phyloP scores from a whole-genome alignment of 92 coral and sea anemone genomes.

The Blastomussa wellsi region DNA sequence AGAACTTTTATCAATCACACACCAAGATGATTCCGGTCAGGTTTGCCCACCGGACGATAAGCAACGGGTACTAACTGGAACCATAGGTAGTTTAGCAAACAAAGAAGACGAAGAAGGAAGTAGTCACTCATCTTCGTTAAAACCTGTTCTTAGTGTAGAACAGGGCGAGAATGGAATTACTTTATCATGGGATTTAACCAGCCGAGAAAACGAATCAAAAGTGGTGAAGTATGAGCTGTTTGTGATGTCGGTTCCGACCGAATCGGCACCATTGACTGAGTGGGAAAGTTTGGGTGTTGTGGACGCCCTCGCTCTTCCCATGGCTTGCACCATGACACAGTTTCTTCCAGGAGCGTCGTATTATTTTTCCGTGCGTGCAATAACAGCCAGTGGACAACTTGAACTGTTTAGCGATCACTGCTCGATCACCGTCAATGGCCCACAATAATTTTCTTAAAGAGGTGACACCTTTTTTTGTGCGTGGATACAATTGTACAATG shows the following conservation, averaged over 20 bases:
- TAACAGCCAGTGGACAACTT: neutral
- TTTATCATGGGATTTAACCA: conserved; percentile 36
- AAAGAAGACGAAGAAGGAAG: neutral
- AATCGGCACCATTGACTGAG: neutral
- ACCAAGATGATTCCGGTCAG: neutral
- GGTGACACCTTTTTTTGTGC: neutral
- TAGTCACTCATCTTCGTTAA: neutral
- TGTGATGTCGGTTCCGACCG: conserved; percentile 21
- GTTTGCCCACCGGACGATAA: neutral
- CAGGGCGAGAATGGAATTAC: conserved; percentile 11
- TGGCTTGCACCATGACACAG: conserved; percentile 45
- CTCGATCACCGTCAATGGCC: conserved; percentile 15
- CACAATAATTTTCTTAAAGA: neutral
- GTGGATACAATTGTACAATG: neutral
- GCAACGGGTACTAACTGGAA: neutral
- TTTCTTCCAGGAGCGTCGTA: conserved; percentile 36
- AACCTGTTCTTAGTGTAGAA: conserved; percentile 22
- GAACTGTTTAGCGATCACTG: conserved; percentile 41
- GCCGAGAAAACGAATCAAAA: conserved; percentile 21
- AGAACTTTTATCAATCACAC: neutral
- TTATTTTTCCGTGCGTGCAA: conserved; percentile 30
- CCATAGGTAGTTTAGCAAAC: neutral
- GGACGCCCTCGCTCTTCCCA: conserved; percentile 46
- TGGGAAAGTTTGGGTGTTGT: conserved; percentile 36
- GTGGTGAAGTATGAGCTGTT: conserved; percentile 38